Evolutionary conservation across 2,113 vertebrate genomes (phyloP), one percentile per base, ranked within the genome.

Genomic region (Chaetura pelagica): DNA sequence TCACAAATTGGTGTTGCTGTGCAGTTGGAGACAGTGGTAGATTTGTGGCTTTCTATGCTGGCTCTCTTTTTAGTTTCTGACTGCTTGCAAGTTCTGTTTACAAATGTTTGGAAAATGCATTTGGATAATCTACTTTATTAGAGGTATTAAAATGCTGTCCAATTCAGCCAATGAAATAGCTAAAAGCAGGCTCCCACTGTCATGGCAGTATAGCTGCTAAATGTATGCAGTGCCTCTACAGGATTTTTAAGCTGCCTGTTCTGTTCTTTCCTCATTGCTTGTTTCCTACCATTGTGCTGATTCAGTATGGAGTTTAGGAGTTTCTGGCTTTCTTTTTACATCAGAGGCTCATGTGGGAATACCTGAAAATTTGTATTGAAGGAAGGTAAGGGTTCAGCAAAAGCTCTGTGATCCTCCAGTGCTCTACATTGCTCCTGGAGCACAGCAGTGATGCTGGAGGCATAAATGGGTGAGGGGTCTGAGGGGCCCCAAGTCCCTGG

Each of bases 41-140:
- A 77, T 94, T 78, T 94, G 93, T 83, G 79, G 59, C 88, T 96
- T 82, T 85, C 86, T 83, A 55, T 89, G 77, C 88, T 68, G 55
- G 6, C 74, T 95, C 80, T 96, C 85, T 96, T 97, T 97, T 97
- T 97, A 92, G 92, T 62, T 93, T 77, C 83, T 80, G 58, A 46
- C 66, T 83, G 80, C 84, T 94, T 92, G 62, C 62, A 91, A 78
- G 51, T 92, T 93, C 86, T 20, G 12, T 92, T 96, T 90, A 92
- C 68, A 93, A 95, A 91, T 87, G 69, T 59, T 83, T 87, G 77
- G 73, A 51, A 89, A 89, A 96, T 79, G 73, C 93, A 94, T 96
- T 94, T 90, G 83, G 90, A 92, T 95, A 87, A 89, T 89, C 78
- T 91, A 54, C 78, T 87, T 72, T 79, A 46, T 73, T 83, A 44